A percentile compares a stretch with the other conserved stretches of the same genome.
phyloP scores from a whole-genome alignment of 2,888 invertebrate genomes.

The Drosophila ustulata region DNA sequence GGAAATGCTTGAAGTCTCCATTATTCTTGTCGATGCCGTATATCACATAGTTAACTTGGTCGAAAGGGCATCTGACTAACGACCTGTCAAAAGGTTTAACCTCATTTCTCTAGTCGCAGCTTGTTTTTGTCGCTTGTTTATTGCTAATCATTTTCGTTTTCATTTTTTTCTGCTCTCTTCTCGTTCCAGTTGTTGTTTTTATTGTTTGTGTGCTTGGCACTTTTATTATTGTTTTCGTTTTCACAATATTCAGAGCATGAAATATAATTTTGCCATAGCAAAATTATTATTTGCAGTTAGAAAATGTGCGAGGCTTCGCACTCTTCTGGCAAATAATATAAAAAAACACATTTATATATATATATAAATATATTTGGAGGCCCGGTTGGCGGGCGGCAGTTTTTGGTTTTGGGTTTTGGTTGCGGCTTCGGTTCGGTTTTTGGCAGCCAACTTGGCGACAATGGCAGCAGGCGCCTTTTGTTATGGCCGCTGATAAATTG shows the following conservation, averaged over 20 bases:
- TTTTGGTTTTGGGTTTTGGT: conserved; percentile 62
- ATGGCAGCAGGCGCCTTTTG: conserved; percentile 74
- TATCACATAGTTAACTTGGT: conserved; percentile 20
- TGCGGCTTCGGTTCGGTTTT: conserved; percentile 71
- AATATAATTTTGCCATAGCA: conserved; percentile 71
- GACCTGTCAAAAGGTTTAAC: conserved; percentile 41
- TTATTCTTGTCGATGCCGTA: conserved; percentile 10
- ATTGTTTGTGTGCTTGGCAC: conserved; percentile 46
- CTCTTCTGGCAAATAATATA: conserved; percentile 49
- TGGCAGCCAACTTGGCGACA: conserved; percentile 79
- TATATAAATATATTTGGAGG: conserved; percentile 30
- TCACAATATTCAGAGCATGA: conserved; percentile 75
- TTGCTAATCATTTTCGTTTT: conserved; percentile 64
- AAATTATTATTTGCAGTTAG: conserved; percentile 76
- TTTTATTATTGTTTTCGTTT: conserved; percentile 64
- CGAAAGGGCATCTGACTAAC: conserved; percentile 45
- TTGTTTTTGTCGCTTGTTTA: conserved; percentile 48
- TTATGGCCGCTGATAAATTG: conserved; percentile 80
- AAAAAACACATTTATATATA: conserved; percentile 4
- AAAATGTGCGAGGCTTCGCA: conserved; percentile 62
- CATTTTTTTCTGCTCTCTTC: not conserved
- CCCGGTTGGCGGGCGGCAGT: conserved; percentile 46
- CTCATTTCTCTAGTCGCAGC: conserved; percentile 32
- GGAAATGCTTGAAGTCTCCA: conserved; percentile 18
- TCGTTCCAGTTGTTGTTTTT: conserved; percentile 17